Evolutionary conservation across 2,113 vertebrate species (phyloP).

Genomic region (Indicator maculatus): DNA sequence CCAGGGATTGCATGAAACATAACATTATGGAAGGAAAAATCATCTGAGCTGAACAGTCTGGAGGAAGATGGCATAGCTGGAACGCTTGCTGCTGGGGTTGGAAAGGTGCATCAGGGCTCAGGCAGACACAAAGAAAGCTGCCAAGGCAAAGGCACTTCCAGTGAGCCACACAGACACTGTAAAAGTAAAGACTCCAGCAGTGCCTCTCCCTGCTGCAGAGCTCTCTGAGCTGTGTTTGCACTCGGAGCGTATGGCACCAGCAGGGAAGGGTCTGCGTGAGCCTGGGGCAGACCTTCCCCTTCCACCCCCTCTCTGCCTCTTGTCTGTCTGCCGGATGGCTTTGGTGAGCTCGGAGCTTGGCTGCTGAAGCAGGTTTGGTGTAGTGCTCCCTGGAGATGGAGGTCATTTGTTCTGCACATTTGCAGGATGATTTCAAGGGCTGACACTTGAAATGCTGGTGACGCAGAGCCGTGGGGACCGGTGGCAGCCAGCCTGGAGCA

Average conservation of each 20-base stretch:
- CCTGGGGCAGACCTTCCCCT: fast-evolving
- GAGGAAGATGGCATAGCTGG: not conserved
- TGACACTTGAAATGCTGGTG: not conserved
- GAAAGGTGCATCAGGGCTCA: not conserved
- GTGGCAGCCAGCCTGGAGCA: not conserved
- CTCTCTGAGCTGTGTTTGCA: not conserved
- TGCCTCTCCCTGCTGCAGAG: not conserved
- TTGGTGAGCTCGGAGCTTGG: not conserved
- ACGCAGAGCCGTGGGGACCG: not conserved
- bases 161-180: fast-evolving
- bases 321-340: not conserved
- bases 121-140: not conserved
- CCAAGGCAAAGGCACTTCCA: not conserved
- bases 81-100: not conserved
- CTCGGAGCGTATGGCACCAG: fast-evolving
- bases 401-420: fast-evolving
- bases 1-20: not conserved
- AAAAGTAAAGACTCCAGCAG: not conserved
- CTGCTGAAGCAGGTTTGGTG: not conserved
- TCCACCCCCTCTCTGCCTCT: not conserved
- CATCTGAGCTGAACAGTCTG: not conserved
- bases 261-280: fast-evolving
- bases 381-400: not conserved
- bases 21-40: not conserved
- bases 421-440: not conserved